Conservation (phyloP, 2,888 invertebrate genomes). For the Drosophila pseudotalamancana region DNA sequence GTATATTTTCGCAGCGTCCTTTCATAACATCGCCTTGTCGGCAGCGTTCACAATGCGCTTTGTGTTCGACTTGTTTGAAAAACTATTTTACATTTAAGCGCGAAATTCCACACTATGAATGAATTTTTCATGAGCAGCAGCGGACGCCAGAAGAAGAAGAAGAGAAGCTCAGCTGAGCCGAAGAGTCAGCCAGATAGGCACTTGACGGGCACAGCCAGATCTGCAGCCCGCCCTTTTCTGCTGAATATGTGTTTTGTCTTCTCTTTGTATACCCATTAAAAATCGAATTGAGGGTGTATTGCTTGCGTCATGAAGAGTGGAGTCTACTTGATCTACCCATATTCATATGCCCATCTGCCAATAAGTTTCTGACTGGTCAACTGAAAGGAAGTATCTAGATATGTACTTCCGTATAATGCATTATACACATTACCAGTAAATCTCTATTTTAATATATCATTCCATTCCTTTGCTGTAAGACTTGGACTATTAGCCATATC, state of each 20-base stretch:
- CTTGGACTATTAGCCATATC: too few relatives aligned
- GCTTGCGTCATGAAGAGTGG: too few relatives aligned
- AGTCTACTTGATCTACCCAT: too few relatives aligned
- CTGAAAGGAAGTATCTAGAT: too few relatives aligned
- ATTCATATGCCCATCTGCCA: too few relatives aligned
- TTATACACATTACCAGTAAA: too few relatives aligned
- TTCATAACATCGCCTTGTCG: constrained; percentile 73
- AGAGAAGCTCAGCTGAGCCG: neutral
- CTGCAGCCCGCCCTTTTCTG: constrained; percentile 37
- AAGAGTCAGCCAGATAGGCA: constrained; percentile 43
- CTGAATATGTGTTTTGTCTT: constrained; percentile 13
- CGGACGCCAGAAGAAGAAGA: too few relatives aligned
- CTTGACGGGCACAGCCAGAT: constrained; percentile 59
- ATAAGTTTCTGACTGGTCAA: too few relatives aligned
- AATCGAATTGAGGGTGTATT: too few relatives aligned
- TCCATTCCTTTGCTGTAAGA: too few relatives aligned
- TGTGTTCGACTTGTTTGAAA: constrained; percentile 80
- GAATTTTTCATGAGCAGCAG: constrained; percentile 71
- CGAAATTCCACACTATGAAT: constrained; percentile 80
- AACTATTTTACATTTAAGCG: constrained; percentile 80
- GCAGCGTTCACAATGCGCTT: constrained; percentile 73
- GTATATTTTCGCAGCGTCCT: constrained; percentile 68
- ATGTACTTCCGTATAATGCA: too few relatives aligned
- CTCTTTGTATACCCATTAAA: too few relatives aligned
- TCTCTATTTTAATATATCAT: neutral